Evolutionary conservation across 2,888 invertebrate genomes (phyloP).

Genomic region (Nasonovia ribisnigri): DNA sequence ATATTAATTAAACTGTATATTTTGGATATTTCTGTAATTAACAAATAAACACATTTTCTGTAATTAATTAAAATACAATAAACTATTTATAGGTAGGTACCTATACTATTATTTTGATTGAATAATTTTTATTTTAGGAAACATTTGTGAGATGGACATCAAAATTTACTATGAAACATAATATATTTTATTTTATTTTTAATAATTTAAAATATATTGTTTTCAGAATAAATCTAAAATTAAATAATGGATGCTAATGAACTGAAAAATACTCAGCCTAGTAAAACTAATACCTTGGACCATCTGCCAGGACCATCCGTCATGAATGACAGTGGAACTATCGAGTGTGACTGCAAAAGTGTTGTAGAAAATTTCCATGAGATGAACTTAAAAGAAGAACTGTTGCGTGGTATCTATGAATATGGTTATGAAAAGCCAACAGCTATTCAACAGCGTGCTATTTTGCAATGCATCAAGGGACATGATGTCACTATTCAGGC

Average conservation of each 20-base stretch:
- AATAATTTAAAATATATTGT: background rate
- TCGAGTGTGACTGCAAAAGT: constrained; percentile 80
- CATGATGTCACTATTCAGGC: constrained; percentile 99
- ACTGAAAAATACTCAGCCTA: constrained; percentile 68
- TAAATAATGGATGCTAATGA: constrained; percentile 65
- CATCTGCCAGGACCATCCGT: too few species aligned
- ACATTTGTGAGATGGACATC: background rate
- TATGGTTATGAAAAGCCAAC: constrained; percentile 99
- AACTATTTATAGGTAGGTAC: too few species aligned
- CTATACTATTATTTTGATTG: background rate
- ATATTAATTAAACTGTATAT: too few species aligned
- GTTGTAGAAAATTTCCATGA: constrained; percentile 95
- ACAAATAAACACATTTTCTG: too few species aligned
- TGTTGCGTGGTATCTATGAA: constrained; percentile 97
- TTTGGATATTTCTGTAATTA: too few species aligned
- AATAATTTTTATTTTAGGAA: background rate
- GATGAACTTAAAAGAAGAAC: constrained; percentile 96
- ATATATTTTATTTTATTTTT: background rate
- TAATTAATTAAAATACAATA: too few species aligned
- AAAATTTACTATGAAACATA: background rate
- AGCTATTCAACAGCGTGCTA: constrained; percentile 98
- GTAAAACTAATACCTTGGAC: too few species aligned
- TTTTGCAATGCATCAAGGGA: constrained; percentile 95
- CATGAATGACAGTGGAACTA: too few species aligned
- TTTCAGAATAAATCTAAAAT: constrained; percentile 45